These are phyloP conservation scores for Bombus affinis DNA, from an alignment of 1,140 invertebrate genomes.

Conservation along the genomic window DNA sequence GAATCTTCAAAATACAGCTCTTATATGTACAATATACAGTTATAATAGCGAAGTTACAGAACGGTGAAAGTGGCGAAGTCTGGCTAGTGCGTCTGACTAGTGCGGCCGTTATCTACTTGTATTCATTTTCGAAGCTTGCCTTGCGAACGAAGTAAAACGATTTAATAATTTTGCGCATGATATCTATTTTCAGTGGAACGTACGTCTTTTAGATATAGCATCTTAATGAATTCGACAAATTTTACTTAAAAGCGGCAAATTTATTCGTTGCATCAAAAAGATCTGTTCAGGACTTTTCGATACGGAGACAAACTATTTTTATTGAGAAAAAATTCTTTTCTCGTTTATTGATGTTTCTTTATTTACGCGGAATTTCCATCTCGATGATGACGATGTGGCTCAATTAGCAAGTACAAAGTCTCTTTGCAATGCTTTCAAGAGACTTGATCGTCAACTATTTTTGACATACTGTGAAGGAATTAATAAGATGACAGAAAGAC, in stretches of 20 bases:
- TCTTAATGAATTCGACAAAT: slow-evolving; percentile 1
- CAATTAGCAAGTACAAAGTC: slow-evolving; percentile 20
- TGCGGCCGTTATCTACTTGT: slow-evolving; percentile 69
- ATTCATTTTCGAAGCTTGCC: slow-evolving; percentile 12
- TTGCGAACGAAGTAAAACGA: background rate
- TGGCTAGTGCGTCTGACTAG: slow-evolving; percentile 63
- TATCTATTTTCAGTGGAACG: background rate
- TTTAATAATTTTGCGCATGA: background rate
- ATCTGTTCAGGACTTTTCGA: background rate
- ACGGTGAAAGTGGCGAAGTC: slow-evolving; percentile 6
- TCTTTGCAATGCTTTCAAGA: slow-evolving; percentile 17
- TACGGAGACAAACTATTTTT: background rate
- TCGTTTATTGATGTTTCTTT: background rate
- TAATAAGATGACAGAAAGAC: slow-evolving; percentile 31
- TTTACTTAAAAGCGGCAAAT: background rate
- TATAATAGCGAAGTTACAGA: background rate
- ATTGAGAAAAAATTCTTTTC: background rate
- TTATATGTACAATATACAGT: no score
- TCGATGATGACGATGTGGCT: slow-evolving; percentile 13
- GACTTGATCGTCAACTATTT: background rate
- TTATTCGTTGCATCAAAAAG: background rate
- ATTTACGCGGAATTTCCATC: slow-evolving; percentile 31
- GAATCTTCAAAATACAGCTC: background rate
- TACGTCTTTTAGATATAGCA: background rate
- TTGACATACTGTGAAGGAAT: background rate